Evolutionary conservation across 1,140 invertebrate genomes (phyloP).

Genomic region (Mycetomoellerius zeteki): DNA sequence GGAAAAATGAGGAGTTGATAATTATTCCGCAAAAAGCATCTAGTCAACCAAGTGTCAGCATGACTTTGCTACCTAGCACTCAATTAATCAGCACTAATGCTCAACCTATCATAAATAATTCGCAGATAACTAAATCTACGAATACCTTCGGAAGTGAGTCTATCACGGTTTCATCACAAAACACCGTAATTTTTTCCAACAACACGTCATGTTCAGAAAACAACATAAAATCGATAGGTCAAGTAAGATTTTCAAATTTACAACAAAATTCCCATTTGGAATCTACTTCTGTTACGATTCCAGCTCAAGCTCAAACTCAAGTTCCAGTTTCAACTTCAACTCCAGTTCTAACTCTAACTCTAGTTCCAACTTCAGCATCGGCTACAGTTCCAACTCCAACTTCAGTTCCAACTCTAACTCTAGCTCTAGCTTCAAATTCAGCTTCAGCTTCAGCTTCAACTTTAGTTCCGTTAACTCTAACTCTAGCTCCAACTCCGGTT

Average conservation of each 20-base stretch:
- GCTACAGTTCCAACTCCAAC: no score
- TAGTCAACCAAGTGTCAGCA: constrained; percentile 67
- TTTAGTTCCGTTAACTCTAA: not conserved
- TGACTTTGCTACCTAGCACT: constrained; percentile 55
- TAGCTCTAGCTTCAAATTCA: not conserved
- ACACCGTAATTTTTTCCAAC: constrained; percentile 51
- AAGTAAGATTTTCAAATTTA: constrained; percentile 6
- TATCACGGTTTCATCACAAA: constrained; percentile 20
- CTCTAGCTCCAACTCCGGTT: not conserved
- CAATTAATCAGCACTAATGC: not conserved
- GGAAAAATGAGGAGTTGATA: constrained; percentile 83
- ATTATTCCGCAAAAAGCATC: constrained; percentile 81
- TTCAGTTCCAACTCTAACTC: not conserved
- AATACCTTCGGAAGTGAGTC: constrained; percentile 67
- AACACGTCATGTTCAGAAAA: constrained; percentile 15
- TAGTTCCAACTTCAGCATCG: not conserved
- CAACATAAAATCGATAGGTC: not conserved
- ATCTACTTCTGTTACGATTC: not conserved
- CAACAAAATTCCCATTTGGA: not conserved
- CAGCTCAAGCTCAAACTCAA: not conserved
- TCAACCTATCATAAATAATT: constrained; percentile 26
- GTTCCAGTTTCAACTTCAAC: not conserved
- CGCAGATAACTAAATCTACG: constrained; percentile 44
- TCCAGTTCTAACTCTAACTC: not conserved
- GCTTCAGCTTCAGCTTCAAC: not conserved